Evolutionary conservation across 2,888 invertebrate genomes (phyloP).

Genomic region (Chorisops tibialis): DNA sequence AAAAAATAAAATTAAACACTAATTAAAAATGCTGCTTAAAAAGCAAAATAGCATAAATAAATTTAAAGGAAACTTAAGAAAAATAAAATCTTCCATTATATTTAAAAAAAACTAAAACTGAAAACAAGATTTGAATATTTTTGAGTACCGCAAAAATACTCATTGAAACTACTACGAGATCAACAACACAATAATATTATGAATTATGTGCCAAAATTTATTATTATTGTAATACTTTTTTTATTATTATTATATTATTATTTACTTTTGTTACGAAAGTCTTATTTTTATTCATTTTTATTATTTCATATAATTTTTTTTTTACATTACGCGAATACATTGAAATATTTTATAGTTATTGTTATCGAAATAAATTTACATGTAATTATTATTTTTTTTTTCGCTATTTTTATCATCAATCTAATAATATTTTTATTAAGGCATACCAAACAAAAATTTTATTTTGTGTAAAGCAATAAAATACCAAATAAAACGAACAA

Average conservation of each 20-base stretch:
- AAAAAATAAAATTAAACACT: background rate
- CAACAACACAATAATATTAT: slow-evolving; percentile 57
- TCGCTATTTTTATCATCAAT: too few relatives aligned
- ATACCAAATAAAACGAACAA: slow-evolving; percentile 30
- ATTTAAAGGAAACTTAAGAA: too few relatives aligned
- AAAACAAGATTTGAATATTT: background rate
- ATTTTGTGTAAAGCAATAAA: slow-evolving; percentile 47
- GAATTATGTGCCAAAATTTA: too few relatives aligned
- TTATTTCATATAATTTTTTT: slow-evolving; percentile 29
- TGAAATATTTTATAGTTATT: too few relatives aligned
- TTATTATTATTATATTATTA: background rate
- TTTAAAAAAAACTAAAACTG: background rate
- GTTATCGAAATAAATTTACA: too few relatives aligned
- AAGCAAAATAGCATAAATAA: too few relatives aligned
- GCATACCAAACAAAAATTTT: too few relatives aligned
- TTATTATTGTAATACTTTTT: background rate
- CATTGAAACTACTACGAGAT: too few relatives aligned
- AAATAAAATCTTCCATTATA: too few relatives aligned
- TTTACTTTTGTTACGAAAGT: background rate
- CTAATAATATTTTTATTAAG: slow-evolving; percentile 51
- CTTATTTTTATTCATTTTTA: background rate
- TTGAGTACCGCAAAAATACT: background rate
- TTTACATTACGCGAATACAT: slow-evolving; percentile 43
- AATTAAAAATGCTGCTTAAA: too few relatives aligned
- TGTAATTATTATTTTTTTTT: too few relatives aligned